A percentile compares a stretch with the other conserved stretches of the same genome.
Evolutionary conservation across 1,140 invertebrate genomes (phyloP).

Genomic region (Drosophila repletoides): DNA sequence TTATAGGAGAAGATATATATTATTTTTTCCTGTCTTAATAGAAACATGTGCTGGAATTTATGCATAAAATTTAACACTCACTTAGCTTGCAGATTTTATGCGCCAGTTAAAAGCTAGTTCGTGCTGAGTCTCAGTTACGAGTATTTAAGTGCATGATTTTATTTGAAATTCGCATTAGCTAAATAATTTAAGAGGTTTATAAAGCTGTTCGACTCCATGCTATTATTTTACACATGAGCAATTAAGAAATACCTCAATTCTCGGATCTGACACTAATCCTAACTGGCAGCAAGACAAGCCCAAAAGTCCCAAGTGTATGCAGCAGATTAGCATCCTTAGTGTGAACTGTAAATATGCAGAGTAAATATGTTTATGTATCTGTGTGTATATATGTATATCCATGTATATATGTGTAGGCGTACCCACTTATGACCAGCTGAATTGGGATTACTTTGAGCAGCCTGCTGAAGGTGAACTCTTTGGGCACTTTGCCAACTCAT

Average conservation of each 20-base stretch:
- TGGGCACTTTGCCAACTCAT: constrained; percentile 5
- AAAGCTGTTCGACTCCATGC: neutral
- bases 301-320: constrained; percentile 9
- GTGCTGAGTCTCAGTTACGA: neutral
- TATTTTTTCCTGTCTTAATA: no score
- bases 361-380: neutral
- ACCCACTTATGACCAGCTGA: neutral
- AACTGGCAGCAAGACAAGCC: constrained; percentile 26
- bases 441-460: neutral
- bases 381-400: neutral
- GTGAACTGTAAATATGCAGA: neutral
- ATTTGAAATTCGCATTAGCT: neutral
- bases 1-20: no score
- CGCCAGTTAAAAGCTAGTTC: neutral
- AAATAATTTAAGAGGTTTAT: neutral
- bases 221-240: constrained; percentile 7
- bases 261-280: constrained; percentile 15
- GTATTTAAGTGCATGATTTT: neutral
- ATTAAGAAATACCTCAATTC: constrained; percentile 19
- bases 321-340: neutral
- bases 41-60: neutral
- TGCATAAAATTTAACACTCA: neutral
- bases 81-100: neutral
- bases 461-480: neutral
- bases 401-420: constrained; percentile 6